Evolutionary conservation across 2,888 invertebrate genomes (phyloP).

Genomic region (Cephonodes hylas): DNA sequence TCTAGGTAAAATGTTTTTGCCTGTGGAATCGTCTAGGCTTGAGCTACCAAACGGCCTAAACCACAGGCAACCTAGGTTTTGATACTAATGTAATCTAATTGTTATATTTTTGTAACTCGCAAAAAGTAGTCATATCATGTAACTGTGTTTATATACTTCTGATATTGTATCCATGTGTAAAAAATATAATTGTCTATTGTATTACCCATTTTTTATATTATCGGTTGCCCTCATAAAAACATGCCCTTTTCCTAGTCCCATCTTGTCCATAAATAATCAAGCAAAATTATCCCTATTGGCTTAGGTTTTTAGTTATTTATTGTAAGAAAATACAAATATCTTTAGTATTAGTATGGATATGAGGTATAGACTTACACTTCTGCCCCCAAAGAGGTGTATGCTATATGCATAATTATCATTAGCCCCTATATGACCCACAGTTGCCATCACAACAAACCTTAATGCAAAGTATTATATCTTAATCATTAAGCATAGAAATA

Average conservation of each 20-base stretch:
- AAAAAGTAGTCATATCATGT: constrained; percentile 40
- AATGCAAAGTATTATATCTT: too few species aligned
- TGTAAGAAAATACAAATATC: too few species aligned
- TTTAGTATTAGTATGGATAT: too few species aligned
- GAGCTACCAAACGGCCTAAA: background rate
- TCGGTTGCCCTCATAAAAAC: background rate
- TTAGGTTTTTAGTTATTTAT: too few species aligned
- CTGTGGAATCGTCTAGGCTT: background rate
- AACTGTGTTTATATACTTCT: constrained; percentile 34
- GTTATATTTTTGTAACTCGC: constrained; percentile 50
- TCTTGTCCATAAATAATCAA: too few species aligned
- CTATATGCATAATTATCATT: background rate
- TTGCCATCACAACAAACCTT: too few species aligned
- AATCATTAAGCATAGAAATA: too few species aligned
- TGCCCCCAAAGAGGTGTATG: too few species aligned
- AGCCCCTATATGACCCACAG: background rate
- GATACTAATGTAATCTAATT: constrained; percentile 30
- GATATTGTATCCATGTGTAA: constrained; percentile 28
- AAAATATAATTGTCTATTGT: constrained; percentile 19
- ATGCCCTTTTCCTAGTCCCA: background rate
- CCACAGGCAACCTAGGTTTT: constrained; percentile 7
- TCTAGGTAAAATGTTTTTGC: background rate
- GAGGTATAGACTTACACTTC: too few species aligned
- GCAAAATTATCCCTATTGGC: too few species aligned
- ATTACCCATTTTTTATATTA: background rate